These are phyloP conservation scores for Elymnias hypermnestra DNA, from an alignment of 1,140 invertebrate species.

Conservation along the genomic window DNA sequence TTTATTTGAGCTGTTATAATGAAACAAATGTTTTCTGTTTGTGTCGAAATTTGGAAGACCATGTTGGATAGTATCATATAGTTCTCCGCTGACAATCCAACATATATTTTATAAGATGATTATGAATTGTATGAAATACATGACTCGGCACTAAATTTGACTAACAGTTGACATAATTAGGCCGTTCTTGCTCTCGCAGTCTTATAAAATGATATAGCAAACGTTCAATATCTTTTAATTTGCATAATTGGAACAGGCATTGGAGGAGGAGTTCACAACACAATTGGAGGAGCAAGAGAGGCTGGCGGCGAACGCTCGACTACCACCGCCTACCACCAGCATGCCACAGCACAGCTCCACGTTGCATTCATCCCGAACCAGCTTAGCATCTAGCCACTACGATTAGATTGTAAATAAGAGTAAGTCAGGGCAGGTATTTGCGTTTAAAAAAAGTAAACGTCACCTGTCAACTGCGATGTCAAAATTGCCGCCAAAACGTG, in stretches of 20 bases:
- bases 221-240: conserved; percentile 5
- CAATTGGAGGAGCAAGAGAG: conserved; percentile 81
- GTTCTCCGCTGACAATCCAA: no score
- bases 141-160: no score
- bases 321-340: conserved; percentile 41
- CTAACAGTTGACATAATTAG: neutral
- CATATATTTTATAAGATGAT: no score
- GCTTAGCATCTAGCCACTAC: conserved; percentile 67
- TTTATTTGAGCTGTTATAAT: no score
- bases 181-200: neutral
- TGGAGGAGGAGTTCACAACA: conserved; percentile 81
- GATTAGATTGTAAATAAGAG: conserved; percentile 40
- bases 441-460: no score
- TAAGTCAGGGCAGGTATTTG: neutral
- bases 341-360: conserved; percentile 61
- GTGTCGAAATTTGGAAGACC: no score
- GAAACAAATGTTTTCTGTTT: no score
- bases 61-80: no score
- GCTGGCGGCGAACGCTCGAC: conserved; percentile 47
- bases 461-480: no score
- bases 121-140: no score
- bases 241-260: conserved; percentile 63
- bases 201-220: no score
- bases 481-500: no score
- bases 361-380: conserved; percentile 62